Evolutionary conservation across 2,797 vertebrate species (phyloP), one percentile per base, ranked within the genome.

Genomic region (Otolemur crassicaudatus): DNA sequence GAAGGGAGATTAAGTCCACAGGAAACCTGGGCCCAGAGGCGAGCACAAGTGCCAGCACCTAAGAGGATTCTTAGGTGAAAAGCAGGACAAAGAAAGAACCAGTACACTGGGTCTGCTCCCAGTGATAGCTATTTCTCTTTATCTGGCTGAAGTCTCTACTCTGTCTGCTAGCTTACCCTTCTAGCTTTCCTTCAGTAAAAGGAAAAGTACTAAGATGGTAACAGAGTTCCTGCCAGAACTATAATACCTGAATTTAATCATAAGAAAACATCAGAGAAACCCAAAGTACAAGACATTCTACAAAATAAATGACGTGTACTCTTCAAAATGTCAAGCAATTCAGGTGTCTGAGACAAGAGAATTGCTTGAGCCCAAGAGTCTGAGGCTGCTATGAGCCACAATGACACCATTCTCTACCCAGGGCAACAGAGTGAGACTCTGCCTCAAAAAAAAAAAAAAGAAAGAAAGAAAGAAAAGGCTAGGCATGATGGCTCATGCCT

Each of bases 31-130:
- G 65, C 90, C 91, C 37, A 83, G 95, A 97, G 3, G 7, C 17
- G 22, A 96, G 94, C 87, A 89, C 77, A 97, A 95, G 67, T 46
- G 72, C 65, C 93, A 97, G 87, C 77, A 96, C 90, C 89, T 92
- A 95, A 96, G 75, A 96, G 94, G 90, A 96, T 93, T 96, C 94
- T 43, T 43, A 43, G 40, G 40, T 95, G 95, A 96, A 97, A 95
- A 97, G 95, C 29, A 96, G 96, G 93, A 97, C 95, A 97, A 65
- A 96, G 67, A 97, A 72, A 96, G 97, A 97, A 97, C 85, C 92
- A 95, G 88, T 96, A 69, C 84, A 88, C 96, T 77, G 92, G 91
- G 81, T 37, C 70, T 96, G 84, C 46, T 82, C 85, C 65, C 56
- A 76, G 29, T 91, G 87, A 97, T 12, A 67, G 46, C 72, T 94